These are phyloP conservation scores for Hesperia comma DNA, from an alignment of 2,888 invertebrate genomes.

Conservation along the genomic window DNA sequence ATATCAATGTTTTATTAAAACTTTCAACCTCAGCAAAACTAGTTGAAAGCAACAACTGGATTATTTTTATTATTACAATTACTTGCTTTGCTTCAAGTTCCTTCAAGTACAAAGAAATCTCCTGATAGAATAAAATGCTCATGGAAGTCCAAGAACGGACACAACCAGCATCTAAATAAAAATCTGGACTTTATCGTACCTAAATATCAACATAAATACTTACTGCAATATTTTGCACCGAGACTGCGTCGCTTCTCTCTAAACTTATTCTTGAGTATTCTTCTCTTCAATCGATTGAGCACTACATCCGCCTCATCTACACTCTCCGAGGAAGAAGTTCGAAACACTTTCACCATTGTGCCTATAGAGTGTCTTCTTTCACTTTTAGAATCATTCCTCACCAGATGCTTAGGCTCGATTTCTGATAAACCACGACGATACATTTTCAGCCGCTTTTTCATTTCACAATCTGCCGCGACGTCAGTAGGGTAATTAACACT, in stretches of 20 bases:
- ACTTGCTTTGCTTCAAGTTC: no score
- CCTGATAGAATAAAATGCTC: no score
- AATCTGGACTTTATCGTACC: conserved; percentile 40
- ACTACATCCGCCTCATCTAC: conserved; percentile 80
- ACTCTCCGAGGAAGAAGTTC: conserved; percentile 80
- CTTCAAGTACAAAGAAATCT: no score
- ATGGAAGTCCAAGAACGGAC: background rate
- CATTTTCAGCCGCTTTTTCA: conserved; percentile 78
- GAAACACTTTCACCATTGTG: conserved; percentile 58
- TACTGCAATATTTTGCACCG: conserved; percentile 67
- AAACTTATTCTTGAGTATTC: conserved; percentile 79
- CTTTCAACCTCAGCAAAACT: no score
- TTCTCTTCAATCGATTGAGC: conserved; percentile 76
- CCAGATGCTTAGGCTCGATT: conserved; percentile 60
- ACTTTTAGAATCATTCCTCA: conserved; percentile 58
- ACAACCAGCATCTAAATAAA: conserved; percentile 19
- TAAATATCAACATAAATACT: conserved; percentile 52
- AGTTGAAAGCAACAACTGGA: no score
- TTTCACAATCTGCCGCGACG: conserved; percentile 73
- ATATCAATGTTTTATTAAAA: no score
- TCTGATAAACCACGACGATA: conserved; percentile 80
- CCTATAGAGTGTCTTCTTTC: conserved; percentile 71
- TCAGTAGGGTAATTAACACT: no score
- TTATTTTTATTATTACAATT: no score
- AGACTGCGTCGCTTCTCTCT: conserved; percentile 73